These are phyloP conservation scores for Arremon brunneinucha DNA, from an alignment of 2,797 vertebrate genomes.

Conservation along the genomic window DNA sequence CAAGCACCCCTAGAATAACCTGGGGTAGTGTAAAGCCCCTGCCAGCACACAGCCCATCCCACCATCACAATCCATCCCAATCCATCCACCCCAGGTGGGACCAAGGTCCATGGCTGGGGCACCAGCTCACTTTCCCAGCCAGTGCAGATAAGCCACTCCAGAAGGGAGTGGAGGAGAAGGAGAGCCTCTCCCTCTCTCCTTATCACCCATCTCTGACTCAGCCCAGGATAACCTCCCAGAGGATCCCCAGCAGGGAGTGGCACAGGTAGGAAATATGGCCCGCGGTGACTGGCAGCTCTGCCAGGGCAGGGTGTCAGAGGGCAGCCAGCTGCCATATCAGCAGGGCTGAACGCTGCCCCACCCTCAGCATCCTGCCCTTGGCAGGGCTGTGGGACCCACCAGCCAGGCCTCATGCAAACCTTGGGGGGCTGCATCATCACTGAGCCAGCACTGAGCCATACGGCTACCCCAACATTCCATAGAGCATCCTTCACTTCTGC, in stretches of 20 bases:
- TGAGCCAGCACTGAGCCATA: not conserved
- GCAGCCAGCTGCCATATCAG: accelerated
- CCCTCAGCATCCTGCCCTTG: not conserved
- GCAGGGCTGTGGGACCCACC: not conserved
- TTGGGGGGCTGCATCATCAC: not conserved
- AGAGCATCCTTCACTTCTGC: not conserved
- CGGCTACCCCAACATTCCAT: accelerated
- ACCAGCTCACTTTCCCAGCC: not conserved
- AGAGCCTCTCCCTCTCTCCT: not conserved
- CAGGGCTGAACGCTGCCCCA: not conserved
- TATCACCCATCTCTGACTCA: constrained; percentile 14
- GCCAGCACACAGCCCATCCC: not conserved
- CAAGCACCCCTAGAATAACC: not conserved
- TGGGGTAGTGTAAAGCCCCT: not conserved
- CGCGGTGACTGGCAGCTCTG: not conserved
- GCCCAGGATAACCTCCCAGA: not conserved
- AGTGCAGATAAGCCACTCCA: not conserved
- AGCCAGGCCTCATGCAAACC: not conserved
- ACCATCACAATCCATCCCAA: not conserved
- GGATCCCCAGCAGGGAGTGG: constrained; percentile 2
- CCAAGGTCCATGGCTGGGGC: accelerated
- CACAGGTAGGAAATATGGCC: not conserved
- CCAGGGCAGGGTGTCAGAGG: not conserved
- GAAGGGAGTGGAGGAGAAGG: accelerated
- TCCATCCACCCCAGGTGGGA: not conserved